phyloP scores from a whole-genome alignment of 2,797 vertebrate species.

The Ctenopoma multispine region DNA sequence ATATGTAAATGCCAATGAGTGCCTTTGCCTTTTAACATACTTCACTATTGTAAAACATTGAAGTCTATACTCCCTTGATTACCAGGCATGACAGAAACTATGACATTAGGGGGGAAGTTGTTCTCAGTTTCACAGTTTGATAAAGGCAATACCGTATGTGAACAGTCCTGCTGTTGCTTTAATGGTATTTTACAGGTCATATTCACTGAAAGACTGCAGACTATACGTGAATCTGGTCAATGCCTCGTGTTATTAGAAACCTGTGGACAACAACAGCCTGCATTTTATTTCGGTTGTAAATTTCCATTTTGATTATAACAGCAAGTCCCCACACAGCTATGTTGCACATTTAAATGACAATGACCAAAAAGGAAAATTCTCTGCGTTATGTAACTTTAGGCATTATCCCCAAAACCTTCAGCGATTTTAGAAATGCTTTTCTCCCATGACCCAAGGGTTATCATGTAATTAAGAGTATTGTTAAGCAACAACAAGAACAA shows the following conservation, averaged over 20 bases:
- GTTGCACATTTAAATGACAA: neutral
- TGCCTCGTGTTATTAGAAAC: conserved; percentile 37
- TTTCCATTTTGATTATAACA: conserved; percentile 17
- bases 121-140: conserved; percentile 17
- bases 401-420: neutral
- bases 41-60: neutral
- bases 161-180: conserved; percentile 37
- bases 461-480: conserved; percentile 10
- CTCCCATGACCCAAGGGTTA: neutral
- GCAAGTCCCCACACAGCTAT: neutral
- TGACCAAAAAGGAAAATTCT: neutral
- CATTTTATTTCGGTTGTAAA: conserved; percentile 2
- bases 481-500: neutral
- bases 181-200: conserved; percentile 49
- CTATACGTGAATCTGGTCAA: conserved; percentile 45
- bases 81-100: neutral
- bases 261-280: neutral
- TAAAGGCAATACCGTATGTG: conserved; percentile 3
- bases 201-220: conserved; percentile 44
- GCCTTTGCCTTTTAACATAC: neutral
- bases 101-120: neutral
- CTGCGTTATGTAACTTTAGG: neutral
- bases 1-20: neutral
- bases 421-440: neutral
- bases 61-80: conserved; percentile 26